A percentile compares a stretch with the other conserved stretches of the same genome.
These are phyloP conservation scores for Ditula angustiorana DNA, from an alignment of 2,888 invertebrate species.

Conservation along the genomic window DNA sequence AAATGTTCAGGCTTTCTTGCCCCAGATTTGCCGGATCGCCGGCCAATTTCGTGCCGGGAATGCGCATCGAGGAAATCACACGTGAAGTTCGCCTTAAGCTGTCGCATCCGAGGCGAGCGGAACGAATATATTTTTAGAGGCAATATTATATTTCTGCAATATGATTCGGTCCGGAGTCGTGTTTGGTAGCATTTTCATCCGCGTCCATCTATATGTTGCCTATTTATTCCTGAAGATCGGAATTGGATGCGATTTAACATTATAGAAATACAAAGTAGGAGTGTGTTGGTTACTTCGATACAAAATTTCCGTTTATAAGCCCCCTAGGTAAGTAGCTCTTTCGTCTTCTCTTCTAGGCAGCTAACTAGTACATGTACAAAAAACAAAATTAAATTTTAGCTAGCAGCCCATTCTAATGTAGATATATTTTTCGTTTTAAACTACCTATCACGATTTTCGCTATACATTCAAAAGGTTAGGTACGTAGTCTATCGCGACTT, in stretches of 20 bases:
- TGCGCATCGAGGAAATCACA: conserved; percentile 66
- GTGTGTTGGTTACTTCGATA: too few species aligned
- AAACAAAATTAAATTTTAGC: too few species aligned
- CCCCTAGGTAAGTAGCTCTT: too few species aligned
- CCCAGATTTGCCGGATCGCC: conserved; percentile 80
- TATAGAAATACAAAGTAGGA: too few species aligned
- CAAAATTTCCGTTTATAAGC: too few species aligned
- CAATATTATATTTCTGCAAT: conserved; percentile 66
- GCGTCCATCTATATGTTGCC: conserved; percentile 1
- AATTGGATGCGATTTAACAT: neutral
- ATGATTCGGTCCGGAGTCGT: conserved; percentile 37
- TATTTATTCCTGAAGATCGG: conserved; percentile 22
- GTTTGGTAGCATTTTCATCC: conserved; percentile 25
- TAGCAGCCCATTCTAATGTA: too few species aligned
- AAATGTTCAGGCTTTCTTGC: conserved; percentile 70
- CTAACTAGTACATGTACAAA: too few species aligned
- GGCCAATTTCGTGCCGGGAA: conserved; percentile 73
- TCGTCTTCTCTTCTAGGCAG: too few species aligned
- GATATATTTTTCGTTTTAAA: too few species aligned
- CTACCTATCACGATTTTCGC: too few species aligned
- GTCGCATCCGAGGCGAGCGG: conserved; percentile 60
- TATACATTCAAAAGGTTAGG: too few species aligned
- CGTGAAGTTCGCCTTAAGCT: conserved; percentile 69
- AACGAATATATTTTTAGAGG: conserved; percentile 70
- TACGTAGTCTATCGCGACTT: too few species aligned